phyloP scores from a whole-genome alignment of 2,113 vertebrate genomes.

The Cisticola juncidis region DNA sequence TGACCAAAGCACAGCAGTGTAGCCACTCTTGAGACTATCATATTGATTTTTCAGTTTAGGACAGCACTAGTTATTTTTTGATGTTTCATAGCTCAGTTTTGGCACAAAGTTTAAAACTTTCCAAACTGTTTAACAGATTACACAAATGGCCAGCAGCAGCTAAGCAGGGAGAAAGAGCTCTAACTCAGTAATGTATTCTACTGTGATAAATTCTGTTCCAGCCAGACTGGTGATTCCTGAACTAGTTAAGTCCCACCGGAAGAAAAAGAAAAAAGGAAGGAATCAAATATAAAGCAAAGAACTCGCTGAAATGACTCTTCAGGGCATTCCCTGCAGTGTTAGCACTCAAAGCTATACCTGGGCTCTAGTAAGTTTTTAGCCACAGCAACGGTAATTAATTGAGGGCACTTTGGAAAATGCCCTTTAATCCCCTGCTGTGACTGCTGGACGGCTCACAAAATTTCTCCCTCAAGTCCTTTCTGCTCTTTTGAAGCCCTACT shows the following conservation, averaged over 20 bases:
- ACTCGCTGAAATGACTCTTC: neutral
- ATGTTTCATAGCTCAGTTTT: neutral
- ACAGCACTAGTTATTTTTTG: neutral
- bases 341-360: constrained; percentile 11
- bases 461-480: neutral
- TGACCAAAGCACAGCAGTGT: neutral
- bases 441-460: neutral
- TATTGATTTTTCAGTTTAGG: neutral
- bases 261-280: constrained; percentile 28
- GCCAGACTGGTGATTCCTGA: constrained; percentile 6
- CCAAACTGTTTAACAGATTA: constrained; percentile 31
- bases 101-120: neutral
- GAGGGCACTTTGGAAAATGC: constrained; percentile 21
- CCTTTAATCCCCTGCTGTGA: constrained; percentile 22
- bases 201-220: constrained; percentile 35
- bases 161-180: neutral
- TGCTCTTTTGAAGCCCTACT: constrained; percentile 15
- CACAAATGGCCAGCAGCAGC: neutral
- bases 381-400: neutral
- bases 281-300: constrained; percentile 27
- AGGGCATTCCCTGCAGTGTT: neutral
- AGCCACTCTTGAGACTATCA: neutral
- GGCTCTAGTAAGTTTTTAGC: neutral
- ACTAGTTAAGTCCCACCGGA: neutral
- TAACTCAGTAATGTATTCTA: constrained; percentile 24